Base-by-base conservation (phyloP, 35 echinoderm and acorn worm genomes). In the Patiria miniata region DNA sequence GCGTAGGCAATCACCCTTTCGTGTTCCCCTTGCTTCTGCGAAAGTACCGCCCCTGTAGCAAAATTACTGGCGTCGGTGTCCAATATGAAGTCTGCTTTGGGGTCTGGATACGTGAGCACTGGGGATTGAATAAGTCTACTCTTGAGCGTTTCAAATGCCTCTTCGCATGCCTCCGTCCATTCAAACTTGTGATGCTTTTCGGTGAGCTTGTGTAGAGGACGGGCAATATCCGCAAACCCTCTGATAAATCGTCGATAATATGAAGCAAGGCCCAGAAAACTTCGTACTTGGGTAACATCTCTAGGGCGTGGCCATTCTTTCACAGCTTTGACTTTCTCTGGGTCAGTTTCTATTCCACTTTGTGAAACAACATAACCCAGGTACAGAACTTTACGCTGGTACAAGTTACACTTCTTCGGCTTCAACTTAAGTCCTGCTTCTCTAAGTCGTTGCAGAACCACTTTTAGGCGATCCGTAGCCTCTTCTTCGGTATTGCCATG, bases 21-120 rank as follows among this genome's bases (percentile, higher is more conserved):
- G 1, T 58, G 7, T 18, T 65, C 91, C 21, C 83, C 78, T 5
- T 89, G 52, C 26, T 65, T 47, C 65, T 93, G 91, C 1, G 80
- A 89, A 39, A 94, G 85, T 28, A 94, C 87, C 17, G 68, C 87
- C 36, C 81, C 81, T 37, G 69, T 69, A 47, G 52, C 80, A 15
- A 51, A 39, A 38, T 79, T 55, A 28, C 91, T 89, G 0, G 91
- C 91, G 59, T 93, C 86, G 17, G 86, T 93, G 77, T 89, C 87
- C 44, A 93, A 39, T 15, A 88, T 79, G 50, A 79, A 89, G 5
- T 52, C 44, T 10, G 40, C 42, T 30, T 57, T 52, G 18, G 81
- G 19, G 17, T 78, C 73, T 29, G 86, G 91, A 68, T 89, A 93
- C 0, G 86, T 28, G 14, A 93, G 39, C 1, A 88, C 58, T 10